phyloP scores from a whole-genome alignment of 2,113 vertebrate species.

The Megaleporinus macrocephalus region DNA sequence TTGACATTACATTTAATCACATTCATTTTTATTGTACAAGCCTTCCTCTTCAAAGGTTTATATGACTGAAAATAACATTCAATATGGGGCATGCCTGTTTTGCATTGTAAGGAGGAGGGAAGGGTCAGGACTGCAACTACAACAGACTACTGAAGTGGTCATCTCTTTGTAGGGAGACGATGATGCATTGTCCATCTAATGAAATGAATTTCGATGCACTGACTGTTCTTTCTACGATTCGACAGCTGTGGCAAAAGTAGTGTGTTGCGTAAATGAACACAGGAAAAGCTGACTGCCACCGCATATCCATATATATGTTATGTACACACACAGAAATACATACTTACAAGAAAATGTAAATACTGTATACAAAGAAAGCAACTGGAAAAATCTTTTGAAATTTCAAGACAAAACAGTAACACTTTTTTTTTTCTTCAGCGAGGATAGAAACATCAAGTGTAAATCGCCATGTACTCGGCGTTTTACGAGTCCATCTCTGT shows the following conservation, averaged over 20 bases:
- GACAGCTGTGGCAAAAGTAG: conserved; percentile 65
- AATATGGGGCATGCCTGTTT: conserved; percentile 74
- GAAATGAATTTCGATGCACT: conserved; percentile 62
- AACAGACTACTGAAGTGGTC: conserved; percentile 54
- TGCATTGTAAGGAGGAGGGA: conserved; percentile 59
- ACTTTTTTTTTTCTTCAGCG: conserved; percentile 54
- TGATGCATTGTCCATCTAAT: conserved; percentile 59
- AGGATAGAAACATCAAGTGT: conserved; percentile 69
- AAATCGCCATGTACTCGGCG: conserved; percentile 62
- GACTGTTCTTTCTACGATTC: conserved; percentile 58
- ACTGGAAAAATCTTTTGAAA: conserved; percentile 63
- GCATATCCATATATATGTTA: conserved; percentile 70
- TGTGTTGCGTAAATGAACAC: conserved; percentile 67
- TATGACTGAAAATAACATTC: conserved; percentile 75
- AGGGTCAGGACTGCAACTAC: conserved; percentile 57
- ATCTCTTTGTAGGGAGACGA: conserved; percentile 47
- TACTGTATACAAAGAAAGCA: conserved; percentile 67
- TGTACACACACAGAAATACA: conserved; percentile 69
- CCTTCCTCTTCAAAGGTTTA: conserved; percentile 72
- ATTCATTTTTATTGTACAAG: conserved; percentile 77
- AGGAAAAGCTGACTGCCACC: conserved; percentile 68
- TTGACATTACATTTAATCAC: conserved; percentile 78
- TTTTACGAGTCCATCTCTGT: conserved; percentile 53
- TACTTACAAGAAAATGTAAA: conserved; percentile 74
- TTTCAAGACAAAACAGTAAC: conserved; percentile 65